Base-by-base conservation (phyloP, 2,888 invertebrate genomes). In the Campoletis raptor region DNA sequence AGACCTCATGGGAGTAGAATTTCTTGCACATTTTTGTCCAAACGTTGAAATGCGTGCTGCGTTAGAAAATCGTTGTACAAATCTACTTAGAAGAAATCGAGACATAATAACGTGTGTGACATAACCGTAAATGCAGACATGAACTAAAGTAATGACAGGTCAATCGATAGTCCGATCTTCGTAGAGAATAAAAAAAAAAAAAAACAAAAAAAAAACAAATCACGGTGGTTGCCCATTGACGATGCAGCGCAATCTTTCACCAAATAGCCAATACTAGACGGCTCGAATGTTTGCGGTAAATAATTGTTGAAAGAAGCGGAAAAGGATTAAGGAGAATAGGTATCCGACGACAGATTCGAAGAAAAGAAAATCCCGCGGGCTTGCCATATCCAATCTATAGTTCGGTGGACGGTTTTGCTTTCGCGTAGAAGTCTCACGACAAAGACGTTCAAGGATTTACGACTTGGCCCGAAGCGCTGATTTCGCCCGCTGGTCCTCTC, bases 381-480 rank as follows among this genome's bases (percentile, higher is more conserved):
- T 83, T n/a, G 83, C 67, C 54, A 42, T 37, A 36, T 70, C 48
- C 52, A 48, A 69, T 52, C 40, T 40, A 30, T 21, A 61, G 30
- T 40, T 69, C 64, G 57, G 69, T 81, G 70, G 67, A 24, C 36
- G 37, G 78, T 57, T 70, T 45, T 84, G 83, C 70, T 84, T 76
- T 81, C 54, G 74, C 81, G 81, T 81, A 66, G 82, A 73, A 85
- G 85, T 78, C 52, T 79, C 66, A 48, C 76, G 77, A 82, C 85
- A 85, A 87, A 89, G 88, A 87, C 88, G 87, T 87, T 85, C 79
- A 30, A 89, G 85, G 88, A 90, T 89, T 89, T 90, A 90, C 87
- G 88, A 89, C 83, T 86, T 88, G 89, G 88, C 89, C 83, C 83
- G 83, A 80, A 84, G 83, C 87, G 85, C 88, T 88, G 89, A 90